Evolutionary conservation across 2,797 vertebrate species (phyloP), one percentile per base, ranked within the genome.

Genomic region (Dryobates pubescens): DNA sequence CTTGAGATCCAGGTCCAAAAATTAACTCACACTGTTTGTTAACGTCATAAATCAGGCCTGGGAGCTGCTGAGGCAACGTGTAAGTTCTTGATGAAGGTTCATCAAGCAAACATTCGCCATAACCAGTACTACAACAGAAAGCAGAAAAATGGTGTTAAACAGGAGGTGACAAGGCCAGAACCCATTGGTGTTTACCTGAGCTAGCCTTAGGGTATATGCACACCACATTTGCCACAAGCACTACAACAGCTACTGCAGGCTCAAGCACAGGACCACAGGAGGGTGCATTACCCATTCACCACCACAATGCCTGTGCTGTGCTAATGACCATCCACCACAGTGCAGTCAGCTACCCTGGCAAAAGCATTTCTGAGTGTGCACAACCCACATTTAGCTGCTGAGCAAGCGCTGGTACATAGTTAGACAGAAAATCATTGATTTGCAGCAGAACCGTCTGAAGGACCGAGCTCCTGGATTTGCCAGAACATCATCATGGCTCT

Each of bases 1-100:
- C 98, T 98, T 99, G 98, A 83, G 99, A 99, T 92, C 99, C 99
- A 2, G 98, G 98, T 95, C 99, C 99, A 97, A 99, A 99, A 98
- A 99, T 99, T 97, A 99, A 96, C 98, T 99, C 99, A 96, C 99
- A 99, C 97, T 99, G 99, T 98, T 99, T 99, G 97, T 99, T 99
- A 97, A 99, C 99, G 17, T 97, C 98, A 98, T 99, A 99, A 94
- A 99, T 98, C 92, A 98, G 97, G 87, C 99, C 99, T 0, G 99
- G 99, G 95, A 99, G 98, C 97, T 99, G 98, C 94, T 98, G 98
- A 92, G 98, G 98, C 96, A 99, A 97, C 43, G 97, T 91, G 96
- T 99, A 99, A 14, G 98, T 98, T 98, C 98, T 98, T 96, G 99
- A 98, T 97, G 98, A 93, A 58, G 99, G 99, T 95, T 99, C 99